A percentile compares a stretch with the other conserved stretches of the same genome.
Conservation (phyloP, 2,888 invertebrate genomes). For the Encarsia formosa region DNA sequence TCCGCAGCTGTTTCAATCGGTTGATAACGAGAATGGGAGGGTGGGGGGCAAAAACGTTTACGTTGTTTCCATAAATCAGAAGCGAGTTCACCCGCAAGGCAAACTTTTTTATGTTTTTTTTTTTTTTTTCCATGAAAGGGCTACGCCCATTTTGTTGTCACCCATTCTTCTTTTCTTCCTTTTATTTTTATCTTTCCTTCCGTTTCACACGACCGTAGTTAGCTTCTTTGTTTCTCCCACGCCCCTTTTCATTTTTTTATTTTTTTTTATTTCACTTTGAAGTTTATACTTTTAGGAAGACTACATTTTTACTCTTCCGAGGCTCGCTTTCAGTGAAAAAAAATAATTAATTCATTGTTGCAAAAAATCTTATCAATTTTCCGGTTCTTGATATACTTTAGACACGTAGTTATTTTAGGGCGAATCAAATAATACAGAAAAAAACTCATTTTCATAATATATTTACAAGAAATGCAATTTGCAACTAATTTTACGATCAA, state of each 20-base stretch:
- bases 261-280: background rate
- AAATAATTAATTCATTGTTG: too few species aligned
- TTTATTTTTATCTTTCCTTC: background rate
- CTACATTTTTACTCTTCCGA: too few species aligned
- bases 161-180: background rate
- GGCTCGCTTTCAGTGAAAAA: too few species aligned
- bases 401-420: too few species aligned
- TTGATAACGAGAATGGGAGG: background rate
- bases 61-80: constrained; percentile 18
- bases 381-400: too few species aligned
- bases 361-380: too few species aligned
- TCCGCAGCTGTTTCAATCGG: constrained; percentile 6
- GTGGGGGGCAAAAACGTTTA: background rate
- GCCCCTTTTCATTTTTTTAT: background rate
- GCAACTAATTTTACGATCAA: too few species aligned
- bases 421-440: too few species aligned
- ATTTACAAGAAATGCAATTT: too few species aligned
- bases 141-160: background rate
- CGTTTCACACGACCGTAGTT: too few species aligned
- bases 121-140: too few species aligned
- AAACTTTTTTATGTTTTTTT: constrained; percentile 16
- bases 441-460: too few species aligned
- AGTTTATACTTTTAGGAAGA: constrained; percentile 4
- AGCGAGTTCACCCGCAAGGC: constrained; percentile 10
- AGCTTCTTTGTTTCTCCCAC: background rate